Evolutionary conservation across 1,140 invertebrate species (phyloP).

Genomic region (Sinella curviseta): DNA sequence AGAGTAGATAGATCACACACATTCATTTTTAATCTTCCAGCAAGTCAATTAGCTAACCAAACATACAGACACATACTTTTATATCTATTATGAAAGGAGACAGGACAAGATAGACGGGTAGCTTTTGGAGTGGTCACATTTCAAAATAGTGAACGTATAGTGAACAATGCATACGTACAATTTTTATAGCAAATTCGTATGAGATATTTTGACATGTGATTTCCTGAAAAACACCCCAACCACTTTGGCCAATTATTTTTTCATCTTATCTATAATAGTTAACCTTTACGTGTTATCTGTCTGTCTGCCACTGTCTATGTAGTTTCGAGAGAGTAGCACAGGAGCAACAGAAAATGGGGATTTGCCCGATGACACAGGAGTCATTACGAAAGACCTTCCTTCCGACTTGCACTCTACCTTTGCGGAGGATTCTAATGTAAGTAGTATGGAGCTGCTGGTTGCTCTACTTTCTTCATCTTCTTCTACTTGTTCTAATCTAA

Average conservation of each 20-base stretch:
- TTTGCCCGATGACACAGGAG: slow-evolving; percentile 31
- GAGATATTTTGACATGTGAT: too few species aligned
- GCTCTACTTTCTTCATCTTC: background rate
- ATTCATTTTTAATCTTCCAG: background rate
- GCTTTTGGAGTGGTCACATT: too few species aligned
- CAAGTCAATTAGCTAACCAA: background rate
- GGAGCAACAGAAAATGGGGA: slow-evolving; percentile 45
- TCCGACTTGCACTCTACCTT: slow-evolving; percentile 46
- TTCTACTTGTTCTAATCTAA: background rate
- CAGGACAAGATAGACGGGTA: too few species aligned
- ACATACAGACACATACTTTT: background rate
- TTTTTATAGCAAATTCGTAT: too few species aligned
- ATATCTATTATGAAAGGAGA: background rate
- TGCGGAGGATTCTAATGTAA: slow-evolving; percentile 47
- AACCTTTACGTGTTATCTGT: background rate
- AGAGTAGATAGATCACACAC: too few species aligned
- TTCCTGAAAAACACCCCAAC: too few species aligned
- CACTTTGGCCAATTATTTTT: too few species aligned
- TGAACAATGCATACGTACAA: too few species aligned
- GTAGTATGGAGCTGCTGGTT: background rate
- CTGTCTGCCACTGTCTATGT: background rate
- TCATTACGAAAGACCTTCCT: slow-evolving; percentile 46
- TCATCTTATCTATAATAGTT: too few species aligned
- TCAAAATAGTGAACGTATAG: too few species aligned
- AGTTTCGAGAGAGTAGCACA: slow-evolving; percentile 29